Evolutionary conservation across 2,113 vertebrate genomes (phyloP), one percentile per base, ranked within the genome.

Genomic region (Electrona antarctica): DNA sequence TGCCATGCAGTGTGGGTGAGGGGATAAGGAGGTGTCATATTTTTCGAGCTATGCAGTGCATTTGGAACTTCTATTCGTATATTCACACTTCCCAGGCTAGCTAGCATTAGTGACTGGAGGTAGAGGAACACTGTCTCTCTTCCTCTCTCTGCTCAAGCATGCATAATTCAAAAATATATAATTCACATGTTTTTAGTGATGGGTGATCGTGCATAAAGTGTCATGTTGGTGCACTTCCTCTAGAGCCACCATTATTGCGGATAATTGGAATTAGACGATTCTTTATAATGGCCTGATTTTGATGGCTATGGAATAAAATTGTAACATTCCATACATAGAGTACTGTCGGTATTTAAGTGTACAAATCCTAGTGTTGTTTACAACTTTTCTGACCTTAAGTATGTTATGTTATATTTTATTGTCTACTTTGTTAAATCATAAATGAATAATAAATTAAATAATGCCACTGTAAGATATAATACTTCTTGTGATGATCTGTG

Each of bases 1-100:
- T 85, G 87, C 80, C 87, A 87, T 87, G 87, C 89, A 86, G 74
- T 72, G 64, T 41, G 33, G 33, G 33, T 41, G 33, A 41, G 33
- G 33, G 33, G 33, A 41, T 41, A 41, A 41, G 33, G 33, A 41
- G 64, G 60, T 64, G 28, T 66, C 8, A 55, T 73, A 81, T 87
- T 73, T 78, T 69, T 67, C 68, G 69, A 60, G 66, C 33, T 48
- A 47, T 29, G 59, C 59, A 52, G 50, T 51, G 71, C 64, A 28
- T 57, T 9, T 70, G 61, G 74, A 68, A 10, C 49, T 66, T 50
- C 55, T 76, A 72, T 70, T 85, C 79, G 68, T 73, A 64, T 68
- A 74, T 78, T 84, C 62, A 69, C 77, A 80, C 69, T 67, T 88
- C 67, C 51, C 55, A 6, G 52, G 71, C 46, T 50, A 64, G 48